Conservation (phyloP, 1,140 invertebrate species). For the Macrobrachium nipponense region DNA sequence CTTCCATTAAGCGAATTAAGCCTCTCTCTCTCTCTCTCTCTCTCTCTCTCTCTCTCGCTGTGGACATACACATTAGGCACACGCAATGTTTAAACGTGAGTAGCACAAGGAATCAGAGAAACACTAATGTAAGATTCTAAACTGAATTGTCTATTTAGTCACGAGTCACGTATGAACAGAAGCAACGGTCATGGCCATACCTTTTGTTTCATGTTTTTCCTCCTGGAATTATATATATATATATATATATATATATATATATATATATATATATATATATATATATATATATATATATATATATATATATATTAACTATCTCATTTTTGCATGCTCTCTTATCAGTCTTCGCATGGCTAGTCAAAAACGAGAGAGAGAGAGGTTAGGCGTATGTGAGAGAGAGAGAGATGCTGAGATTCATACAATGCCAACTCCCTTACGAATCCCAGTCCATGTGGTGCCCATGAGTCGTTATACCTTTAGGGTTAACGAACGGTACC, state of each 20-base stretch:
- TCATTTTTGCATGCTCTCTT: neutral
- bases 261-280: slow-evolving; percentile 41
- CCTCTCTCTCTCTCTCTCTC: neutral
- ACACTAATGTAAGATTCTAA: too few species aligned
- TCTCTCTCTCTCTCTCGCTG: neutral
- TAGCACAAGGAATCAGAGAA: neutral
- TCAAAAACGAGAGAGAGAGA: neutral
- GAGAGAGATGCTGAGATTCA: slow-evolving; percentile 5
- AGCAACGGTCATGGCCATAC: too few species aligned
- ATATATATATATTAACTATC: slow-evolving; percentile 31
- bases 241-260: slow-evolving; percentile 33
- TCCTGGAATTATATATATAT: slow-evolving; percentile 3
- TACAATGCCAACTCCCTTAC: neutral
- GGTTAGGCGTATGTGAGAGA: neutral
- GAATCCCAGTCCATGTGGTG: too few species aligned
- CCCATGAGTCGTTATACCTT: too few species aligned
- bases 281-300: slow-evolving; percentile 35
- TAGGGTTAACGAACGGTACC: too few species aligned
- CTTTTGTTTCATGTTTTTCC: too few species aligned
- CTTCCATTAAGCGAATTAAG: neutral
- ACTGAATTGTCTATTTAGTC: too few species aligned
- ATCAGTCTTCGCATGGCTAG: neutral
- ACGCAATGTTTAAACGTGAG: neutral
- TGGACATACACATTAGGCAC: slow-evolving; percentile 13
- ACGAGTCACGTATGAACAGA: too few species aligned